These are phyloP conservation scores for Tetrax tetrax DNA, from an alignment of 2,113 vertebrate species.

Conservation along the genomic window DNA sequence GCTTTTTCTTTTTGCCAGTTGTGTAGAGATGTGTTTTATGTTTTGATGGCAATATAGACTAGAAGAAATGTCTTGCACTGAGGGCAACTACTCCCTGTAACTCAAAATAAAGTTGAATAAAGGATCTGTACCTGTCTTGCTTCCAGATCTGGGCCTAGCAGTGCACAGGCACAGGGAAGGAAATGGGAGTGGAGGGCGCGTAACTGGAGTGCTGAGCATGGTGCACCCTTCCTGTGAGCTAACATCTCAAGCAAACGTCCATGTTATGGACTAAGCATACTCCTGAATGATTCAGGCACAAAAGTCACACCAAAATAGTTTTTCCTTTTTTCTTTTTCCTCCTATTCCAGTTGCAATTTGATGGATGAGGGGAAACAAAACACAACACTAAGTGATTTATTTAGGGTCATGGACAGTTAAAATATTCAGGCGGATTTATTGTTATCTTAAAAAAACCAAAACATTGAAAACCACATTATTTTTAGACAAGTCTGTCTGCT, in stretches of 20 bases:
- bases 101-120: not conserved
- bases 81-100: too few species aligned
- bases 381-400: not conserved
- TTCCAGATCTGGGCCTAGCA: not conserved
- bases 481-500: not conserved
- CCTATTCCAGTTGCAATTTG: not conserved
- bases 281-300: not conserved
- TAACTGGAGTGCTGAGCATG: fast-evolving
- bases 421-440: not conserved
- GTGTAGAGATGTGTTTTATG: not conserved
- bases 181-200: not conserved
- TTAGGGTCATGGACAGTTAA: not conserved
- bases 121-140: not conserved
- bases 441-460: not conserved
- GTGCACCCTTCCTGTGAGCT: not conserved
- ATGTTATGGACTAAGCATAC: too few species aligned
- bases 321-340: not conserved
- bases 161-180: not conserved
- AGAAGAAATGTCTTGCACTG: not conserved
- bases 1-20: not conserved
- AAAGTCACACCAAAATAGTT: not conserved
- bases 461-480: not conserved
- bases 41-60: not conserved
- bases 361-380: not conserved
- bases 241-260: fast-evolving